Percentiles rank a stretch among this genome's conserved stretches.
Conservation (phyloP, 2,888 invertebrate species). For the Coleophora flavipennella region DNA sequence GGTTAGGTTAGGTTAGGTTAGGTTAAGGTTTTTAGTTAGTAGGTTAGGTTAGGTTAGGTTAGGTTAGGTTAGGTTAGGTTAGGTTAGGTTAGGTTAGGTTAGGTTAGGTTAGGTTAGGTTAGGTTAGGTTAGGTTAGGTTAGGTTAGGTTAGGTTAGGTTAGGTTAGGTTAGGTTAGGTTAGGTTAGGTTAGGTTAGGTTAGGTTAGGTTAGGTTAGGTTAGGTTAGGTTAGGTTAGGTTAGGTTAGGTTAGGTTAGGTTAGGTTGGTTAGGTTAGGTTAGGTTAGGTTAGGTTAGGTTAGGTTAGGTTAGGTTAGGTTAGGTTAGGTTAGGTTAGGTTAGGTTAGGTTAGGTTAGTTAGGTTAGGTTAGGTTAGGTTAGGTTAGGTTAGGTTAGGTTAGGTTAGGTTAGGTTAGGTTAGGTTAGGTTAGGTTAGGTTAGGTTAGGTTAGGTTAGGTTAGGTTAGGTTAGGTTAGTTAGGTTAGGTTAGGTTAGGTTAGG, state of each 20-base stretch:
- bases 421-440: conserved; percentile 9
- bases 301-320: conserved; percentile 8
- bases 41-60: conserved; percentile 9
- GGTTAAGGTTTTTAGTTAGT: too few relatives aligned
- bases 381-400: conserved; percentile 10
- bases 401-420: conserved; percentile 11
- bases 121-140: conserved; percentile 9
- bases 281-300: conserved; percentile 10
- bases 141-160: conserved; percentile 11
- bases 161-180: conserved; percentile 10
- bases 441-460: conserved; percentile 10
- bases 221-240: conserved; percentile 10
- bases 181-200: conserved; percentile 3
- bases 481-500: conserved; percentile 12
- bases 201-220: conserved; percentile 10
- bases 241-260: conserved; percentile 11
- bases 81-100: conserved; percentile 10
- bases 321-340: conserved; percentile 5
- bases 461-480: conserved; percentile 12
- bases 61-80: conserved; percentile 11
- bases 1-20: conserved; percentile 9
- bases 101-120: conserved; percentile 10
- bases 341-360: conserved; percentile 8
- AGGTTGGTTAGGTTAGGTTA: conserved; percentile 12
- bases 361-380: conserved; percentile 10